Base-by-base conservation (phyloP, 1,140 invertebrate genomes). In the Megalonaias nervosa region DNA sequence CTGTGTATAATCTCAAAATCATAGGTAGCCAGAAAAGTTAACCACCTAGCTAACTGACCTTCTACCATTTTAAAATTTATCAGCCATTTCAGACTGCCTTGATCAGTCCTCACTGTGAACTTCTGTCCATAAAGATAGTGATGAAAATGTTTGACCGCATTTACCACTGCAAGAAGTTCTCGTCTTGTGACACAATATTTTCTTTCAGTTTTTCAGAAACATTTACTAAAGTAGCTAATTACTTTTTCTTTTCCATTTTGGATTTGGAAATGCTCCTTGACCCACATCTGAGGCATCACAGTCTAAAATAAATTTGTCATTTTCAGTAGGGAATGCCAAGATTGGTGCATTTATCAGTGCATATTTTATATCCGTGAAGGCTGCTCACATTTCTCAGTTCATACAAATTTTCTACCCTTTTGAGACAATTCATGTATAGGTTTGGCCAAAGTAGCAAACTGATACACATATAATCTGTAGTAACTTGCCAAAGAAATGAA, bases 131-230 rank as follows among this genome's bases (percentile, higher is more conserved):
- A 81, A 6, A 86, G 59, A 60, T 83, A 86, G n/a, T 72, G 73
- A 21, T 80, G 70, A 69, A 86, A 83, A n/a, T 79, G 19, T 66
- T 79, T 77, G 16, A 82, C 55, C n/a, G 68, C 76, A 55, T 55
- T 21, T 21, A 85, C 71, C 13, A 84, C 79, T 15, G 82, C 83
- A n/a, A 85, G 74, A 6, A 87, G 69, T 73, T n/a, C n/a, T 72
- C 78, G 82, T 26, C 81, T 48, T 12, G 84, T 86, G 6, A 76
- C 74, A 72, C 84, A 87, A 82, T 93, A 93, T 91, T 90, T 77
- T 86, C 79, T 84, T 94, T 91, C n/a, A n/a, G 90, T 80, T 21
- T 58, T 72, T 57, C 73, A 83, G 16, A 88, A 71, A 19, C 66
- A 67, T 48, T 74, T 73, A 64, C 79, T 84, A 9, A 66, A 69